Evolutionary conservation across 2,888 invertebrate species (phyloP), one percentile per base, ranked within the genome.

Genomic region (Agrochola lota): DNA sequence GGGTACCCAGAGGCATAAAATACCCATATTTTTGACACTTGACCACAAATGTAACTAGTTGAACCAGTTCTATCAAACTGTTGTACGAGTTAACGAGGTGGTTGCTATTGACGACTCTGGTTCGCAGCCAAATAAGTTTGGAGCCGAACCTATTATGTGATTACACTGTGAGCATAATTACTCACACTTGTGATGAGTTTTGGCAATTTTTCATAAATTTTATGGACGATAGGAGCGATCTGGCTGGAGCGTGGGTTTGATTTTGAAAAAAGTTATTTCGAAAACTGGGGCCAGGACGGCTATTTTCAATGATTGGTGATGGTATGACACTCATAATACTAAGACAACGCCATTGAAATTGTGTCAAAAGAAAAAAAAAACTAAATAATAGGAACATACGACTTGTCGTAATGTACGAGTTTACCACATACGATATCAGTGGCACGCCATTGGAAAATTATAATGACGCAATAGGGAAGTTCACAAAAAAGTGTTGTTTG

Each of bases 81-180:
- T 74, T 77, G 74, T 80, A 64, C 78, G 72, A 85, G 67, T 78
- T 85, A 88, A 87, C 70, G 75, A 87, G 80, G 85, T 83, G 89
- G 83, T 87, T 62, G 72, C 69, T 72, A 81, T 83, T 78, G 78
- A 66, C 68, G 75, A 60, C 15, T 66, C 69, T 87, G 89, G 87
- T 83, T 7, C 73, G 23, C 43, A 63, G 89, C 87, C 87, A 87
- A 89, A 87, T 87, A 89, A 87, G 71, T 87, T 83, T 80, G 81
- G 80, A 85, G 74, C 69, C 64, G 55, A 87, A 87, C 71, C 81
- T 85, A 78, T 81, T 78, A 83, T 35, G 52, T 87, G 60, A 88
- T 87, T 81, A 88, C 77, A 76, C 68, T 81, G 46, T 40, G 70
- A 77, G 62, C 67, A 62, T 85, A 80, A 87, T 84, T 84, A 80